A percentile compares a stretch with the other conserved stretches of the same genome.
phyloP scores from a whole-genome alignment of 2,888 invertebrate genomes.

The Lypha dubia region DNA sequence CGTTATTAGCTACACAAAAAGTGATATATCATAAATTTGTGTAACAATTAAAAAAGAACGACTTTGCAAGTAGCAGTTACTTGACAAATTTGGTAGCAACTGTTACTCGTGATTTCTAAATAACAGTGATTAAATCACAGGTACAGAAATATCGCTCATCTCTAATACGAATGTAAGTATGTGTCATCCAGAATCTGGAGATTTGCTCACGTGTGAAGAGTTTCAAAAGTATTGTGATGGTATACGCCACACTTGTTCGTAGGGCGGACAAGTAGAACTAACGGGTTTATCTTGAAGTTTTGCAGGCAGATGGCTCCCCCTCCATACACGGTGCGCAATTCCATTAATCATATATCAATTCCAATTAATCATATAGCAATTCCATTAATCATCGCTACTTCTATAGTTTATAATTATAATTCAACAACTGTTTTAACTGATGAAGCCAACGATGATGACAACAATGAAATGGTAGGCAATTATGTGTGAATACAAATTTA shows the following conservation, averaged over 20 bases:
- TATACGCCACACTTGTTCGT: constrained; percentile 91
- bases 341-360: constrained; percentile 89
- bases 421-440: constrained; percentile 85
- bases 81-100: no score
- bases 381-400: constrained; percentile 97
- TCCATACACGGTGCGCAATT: constrained; percentile 91
- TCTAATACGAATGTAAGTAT: no score
- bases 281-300: constrained; percentile 92
- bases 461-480: constrained; percentile 31
- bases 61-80: no score
- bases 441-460: constrained; percentile 25
- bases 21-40: no score
- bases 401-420: constrained; percentile 98
- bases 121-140: no score
- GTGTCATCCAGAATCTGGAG: constrained; percentile 90
- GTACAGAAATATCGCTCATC: no score
- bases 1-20: no score
- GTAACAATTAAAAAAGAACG: no score
- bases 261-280: constrained; percentile 98
- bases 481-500: no score
- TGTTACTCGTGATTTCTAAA: no score
- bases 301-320: constrained; percentile 93
- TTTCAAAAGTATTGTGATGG: constrained; percentile 94
- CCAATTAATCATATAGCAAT: no score
- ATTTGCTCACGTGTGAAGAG: constrained; percentile 88